These are phyloP conservation scores for Momotus momota DNA, from an alignment of 2,797 vertebrate species.

Conservation along the genomic window DNA sequence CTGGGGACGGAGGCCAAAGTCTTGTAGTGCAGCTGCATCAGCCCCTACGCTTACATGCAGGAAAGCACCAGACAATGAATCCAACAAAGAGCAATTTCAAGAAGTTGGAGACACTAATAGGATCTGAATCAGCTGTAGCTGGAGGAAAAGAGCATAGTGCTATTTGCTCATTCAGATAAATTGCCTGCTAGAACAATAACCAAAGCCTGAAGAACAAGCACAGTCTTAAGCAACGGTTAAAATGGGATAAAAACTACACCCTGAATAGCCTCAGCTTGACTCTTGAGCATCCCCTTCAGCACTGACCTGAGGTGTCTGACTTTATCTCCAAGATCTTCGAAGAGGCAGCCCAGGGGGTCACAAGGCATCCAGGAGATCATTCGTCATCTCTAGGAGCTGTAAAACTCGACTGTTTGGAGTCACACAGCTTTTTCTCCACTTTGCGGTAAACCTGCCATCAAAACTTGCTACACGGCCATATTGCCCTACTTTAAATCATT, in stretches of 20 bases:
- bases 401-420: neutral
- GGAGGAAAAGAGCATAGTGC: neutral
- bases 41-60: rapidly evolving
- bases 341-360: neutral
- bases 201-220: neutral
- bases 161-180: neutral
- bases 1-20: neutral
- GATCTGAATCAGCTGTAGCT: neutral
- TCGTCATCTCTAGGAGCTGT: neutral
- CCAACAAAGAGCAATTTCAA: neutral
- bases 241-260: neutral
- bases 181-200: neutral
- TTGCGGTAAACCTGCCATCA: neutral
- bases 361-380: neutral
- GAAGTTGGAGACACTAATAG: neutral
- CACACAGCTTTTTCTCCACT: neutral
- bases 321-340: neutral
- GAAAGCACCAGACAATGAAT: neutral
- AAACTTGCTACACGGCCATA: neutral
- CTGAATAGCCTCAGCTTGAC: neutral
- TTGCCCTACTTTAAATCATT: neutral
- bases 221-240: neutral
- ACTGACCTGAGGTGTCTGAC: neutral
- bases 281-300: neutral
- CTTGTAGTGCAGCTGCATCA: neutral